A percentile compares a stretch with the other conserved stretches of the same genome.
Evolutionary conservation across 1,140 invertebrate genomes (phyloP).

Genomic region (Ceratoteleas bidentatus): DNA sequence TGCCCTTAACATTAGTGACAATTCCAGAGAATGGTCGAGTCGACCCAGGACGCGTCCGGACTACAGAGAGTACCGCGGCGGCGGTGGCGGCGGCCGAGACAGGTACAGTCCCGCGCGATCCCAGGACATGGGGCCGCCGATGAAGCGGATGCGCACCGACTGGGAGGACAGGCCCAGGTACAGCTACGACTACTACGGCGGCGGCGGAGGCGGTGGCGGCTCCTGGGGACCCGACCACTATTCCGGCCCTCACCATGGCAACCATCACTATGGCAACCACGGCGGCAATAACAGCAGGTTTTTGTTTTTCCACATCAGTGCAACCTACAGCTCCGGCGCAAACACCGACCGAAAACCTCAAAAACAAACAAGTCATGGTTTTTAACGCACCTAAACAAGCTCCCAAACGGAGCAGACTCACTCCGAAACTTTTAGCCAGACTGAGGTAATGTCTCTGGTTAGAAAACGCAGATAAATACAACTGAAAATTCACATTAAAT

Average conservation of each 20-base stretch:
- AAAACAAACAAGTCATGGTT: constrained; percentile 19
- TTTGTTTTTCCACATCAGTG: constrained; percentile 45
- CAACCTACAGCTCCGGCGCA: too few relatives aligned
- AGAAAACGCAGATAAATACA: too few relatives aligned
- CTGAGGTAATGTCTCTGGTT: constrained; percentile 67
- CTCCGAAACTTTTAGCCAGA: constrained; percentile 74
- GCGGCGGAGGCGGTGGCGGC: constrained; percentile 73
- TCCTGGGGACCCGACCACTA: constrained; percentile 79
- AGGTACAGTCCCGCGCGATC: constrained; percentile 89
- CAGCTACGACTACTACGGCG: too few relatives aligned
- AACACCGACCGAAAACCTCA: background rate
- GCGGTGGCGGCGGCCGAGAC: constrained; percentile 81
- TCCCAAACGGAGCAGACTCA: constrained; percentile 73
- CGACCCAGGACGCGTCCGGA: constrained; percentile 83
- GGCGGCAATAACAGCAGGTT: constrained; percentile 80
- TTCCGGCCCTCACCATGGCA: constrained; percentile 78
- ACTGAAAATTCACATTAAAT: too few relatives aligned
- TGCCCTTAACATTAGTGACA: constrained; percentile 61
- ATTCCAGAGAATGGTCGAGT: constrained; percentile 83
- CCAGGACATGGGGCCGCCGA: constrained; percentile 88
- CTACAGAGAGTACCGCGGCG: constrained; percentile 86
- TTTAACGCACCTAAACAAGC: constrained; percentile 17
- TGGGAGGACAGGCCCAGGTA: constrained; percentile 86
- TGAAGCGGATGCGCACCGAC: constrained; percentile 90
- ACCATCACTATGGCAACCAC: constrained; percentile 82